These are phyloP conservation scores for Melipona quadrifasciata DNA, from an alignment of 1,140 invertebrate species.

Conservation along the genomic window DNA sequence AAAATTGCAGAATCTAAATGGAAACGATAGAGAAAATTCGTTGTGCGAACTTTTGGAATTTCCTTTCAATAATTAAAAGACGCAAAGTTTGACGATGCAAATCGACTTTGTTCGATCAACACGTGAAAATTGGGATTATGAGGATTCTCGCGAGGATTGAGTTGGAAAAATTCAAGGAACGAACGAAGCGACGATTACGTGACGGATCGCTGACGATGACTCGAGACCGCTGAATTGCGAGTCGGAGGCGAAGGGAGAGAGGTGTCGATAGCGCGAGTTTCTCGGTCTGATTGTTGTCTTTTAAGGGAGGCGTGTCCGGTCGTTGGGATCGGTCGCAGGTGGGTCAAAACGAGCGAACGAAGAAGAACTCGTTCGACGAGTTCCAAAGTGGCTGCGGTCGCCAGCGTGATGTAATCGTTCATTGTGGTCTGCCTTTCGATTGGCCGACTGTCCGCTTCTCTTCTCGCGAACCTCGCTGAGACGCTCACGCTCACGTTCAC, in stretches of 20 bases:
- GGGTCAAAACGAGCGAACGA: slow-evolving; percentile 22
- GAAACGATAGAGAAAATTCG: no score
- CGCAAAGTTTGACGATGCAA: no score
- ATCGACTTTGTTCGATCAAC: no score
- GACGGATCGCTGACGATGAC: no score
- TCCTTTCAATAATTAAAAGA: no score
- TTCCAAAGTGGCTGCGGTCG: slow-evolving; percentile 24
- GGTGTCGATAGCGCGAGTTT: slow-evolving; percentile 83
- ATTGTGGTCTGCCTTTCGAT: slow-evolving; percentile 22
- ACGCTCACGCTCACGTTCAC: not conserved
- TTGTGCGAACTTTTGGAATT: no score
- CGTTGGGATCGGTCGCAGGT: not conserved
- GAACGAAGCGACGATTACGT: no score
- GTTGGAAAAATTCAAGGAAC: no score
- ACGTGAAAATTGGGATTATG: no score
- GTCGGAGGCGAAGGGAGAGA: slow-evolving; percentile 86
- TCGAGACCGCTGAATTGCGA: not conserved
- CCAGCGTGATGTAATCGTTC: slow-evolving; percentile 26
- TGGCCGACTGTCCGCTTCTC: not conserved
- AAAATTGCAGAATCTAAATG: no score
- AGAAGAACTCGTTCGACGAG: slow-evolving; percentile 28
- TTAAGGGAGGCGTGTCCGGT: slow-evolving; percentile 16
- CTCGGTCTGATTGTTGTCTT: slow-evolving; percentile 7
- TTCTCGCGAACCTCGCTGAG: not conserved
- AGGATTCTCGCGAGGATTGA: no score